Conservation (phyloP, 1,140 invertebrate genomes). For the Episyrphus balteatus region DNA sequence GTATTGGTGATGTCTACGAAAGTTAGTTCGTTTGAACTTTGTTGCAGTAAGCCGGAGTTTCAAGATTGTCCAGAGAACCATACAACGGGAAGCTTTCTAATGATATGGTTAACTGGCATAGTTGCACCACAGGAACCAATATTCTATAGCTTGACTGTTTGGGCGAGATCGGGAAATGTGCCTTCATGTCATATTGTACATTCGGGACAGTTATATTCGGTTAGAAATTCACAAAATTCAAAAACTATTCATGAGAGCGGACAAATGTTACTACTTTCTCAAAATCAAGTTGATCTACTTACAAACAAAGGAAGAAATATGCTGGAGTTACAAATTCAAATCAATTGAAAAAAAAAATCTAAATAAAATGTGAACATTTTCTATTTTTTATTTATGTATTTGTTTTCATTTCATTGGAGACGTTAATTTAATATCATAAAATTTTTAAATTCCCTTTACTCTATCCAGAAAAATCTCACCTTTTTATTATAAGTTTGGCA, state of each 20-base stretch:
- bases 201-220: conserved; percentile 15
- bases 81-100: conserved; percentile 9
- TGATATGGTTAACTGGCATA: conserved; percentile 20
- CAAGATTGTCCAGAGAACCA: not conserved
- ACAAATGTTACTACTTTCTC: conserved; percentile 10
- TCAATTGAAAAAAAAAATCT: conserved; percentile 8
- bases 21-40: conserved; percentile 5
- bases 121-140: conserved; percentile 6
- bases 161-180: conserved; percentile 11
- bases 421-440: too few relatives aligned
- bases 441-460: too few relatives aligned
- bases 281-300: conserved; percentile 6
- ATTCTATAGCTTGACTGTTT: conserved; percentile 13
- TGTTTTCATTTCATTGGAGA: too few relatives aligned
- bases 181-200: conserved; percentile 11
- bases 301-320: conserved; percentile 11
- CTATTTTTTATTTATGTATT: too few relatives aligned
- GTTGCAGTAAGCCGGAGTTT: not conserved
- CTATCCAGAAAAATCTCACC: too few relatives aligned
- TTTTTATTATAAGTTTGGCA: too few relatives aligned
- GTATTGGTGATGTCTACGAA: conserved; percentile 21
- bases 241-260: conserved; percentile 9
- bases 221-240: conserved; percentile 8
- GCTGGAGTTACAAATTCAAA: conserved; percentile 15
- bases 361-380: not conserved